Evolutionary conservation across 2,113 vertebrate genomes (phyloP).

Genomic region (Cephalopterus ornatus): DNA sequence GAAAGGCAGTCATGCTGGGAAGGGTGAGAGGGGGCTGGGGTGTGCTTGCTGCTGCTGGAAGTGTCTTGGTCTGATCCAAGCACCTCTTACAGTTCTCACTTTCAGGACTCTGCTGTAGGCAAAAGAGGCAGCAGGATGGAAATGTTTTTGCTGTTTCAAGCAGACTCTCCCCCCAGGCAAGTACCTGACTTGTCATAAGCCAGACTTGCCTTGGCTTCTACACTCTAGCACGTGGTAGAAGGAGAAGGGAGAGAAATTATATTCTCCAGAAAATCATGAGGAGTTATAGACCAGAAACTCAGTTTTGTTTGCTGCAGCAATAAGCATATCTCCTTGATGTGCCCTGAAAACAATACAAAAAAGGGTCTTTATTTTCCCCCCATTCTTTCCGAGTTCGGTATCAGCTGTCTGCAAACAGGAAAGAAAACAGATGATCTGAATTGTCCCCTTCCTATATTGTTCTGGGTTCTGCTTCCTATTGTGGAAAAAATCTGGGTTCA

Average conservation of each 20-base stretch:
- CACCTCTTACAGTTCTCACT: neutral
- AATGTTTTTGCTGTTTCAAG: neutral
- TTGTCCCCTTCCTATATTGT: neutral
- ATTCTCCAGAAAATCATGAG: neutral
- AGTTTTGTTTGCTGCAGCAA: neutral
- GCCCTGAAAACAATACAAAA: neutral
- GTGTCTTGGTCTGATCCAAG: neutral
- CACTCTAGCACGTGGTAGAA: neutral
- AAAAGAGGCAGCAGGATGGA: neutral
- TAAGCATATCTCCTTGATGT: neutral
- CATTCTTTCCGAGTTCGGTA: neutral
- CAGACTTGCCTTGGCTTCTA: neutral
- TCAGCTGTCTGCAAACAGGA: neutral
- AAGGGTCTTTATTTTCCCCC: fast-evolving
- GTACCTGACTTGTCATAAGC: neutral
- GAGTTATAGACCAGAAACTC: neutral
- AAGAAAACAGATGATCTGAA: neutral
- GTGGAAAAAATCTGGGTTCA: neutral
- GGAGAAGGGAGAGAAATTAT: neutral
- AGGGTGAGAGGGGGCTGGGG: neutral
- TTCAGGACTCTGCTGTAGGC: neutral
- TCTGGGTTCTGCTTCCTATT: neutral
- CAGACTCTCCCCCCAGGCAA: neutral
- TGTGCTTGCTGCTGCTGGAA: neutral
- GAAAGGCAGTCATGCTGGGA: fast-evolving